Evolutionary conservation across 2,888 invertebrate species (phyloP), one percentile per base, ranked within the genome.

Genomic region (Palloptera scutellata): DNA sequence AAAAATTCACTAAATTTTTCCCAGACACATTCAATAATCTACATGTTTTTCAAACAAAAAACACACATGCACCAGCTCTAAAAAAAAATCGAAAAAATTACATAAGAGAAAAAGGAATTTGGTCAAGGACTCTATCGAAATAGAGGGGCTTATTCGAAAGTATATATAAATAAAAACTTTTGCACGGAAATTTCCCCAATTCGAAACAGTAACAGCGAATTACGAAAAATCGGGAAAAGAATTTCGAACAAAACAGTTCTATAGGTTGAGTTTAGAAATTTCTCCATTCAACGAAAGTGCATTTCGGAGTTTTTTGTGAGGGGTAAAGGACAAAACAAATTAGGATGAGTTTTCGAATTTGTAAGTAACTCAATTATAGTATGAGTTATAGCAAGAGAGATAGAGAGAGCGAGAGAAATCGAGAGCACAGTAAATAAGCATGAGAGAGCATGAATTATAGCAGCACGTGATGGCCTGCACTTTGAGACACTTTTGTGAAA

Each of bases 71-170:
- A n/a, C n/a, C n/a, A n/a, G n/a, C n/a, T n/a, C n/a, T 66, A 69
- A 66, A 53, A 17, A 3, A 11, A 40, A 48, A 61, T 1, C 4
- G 30, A 61, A 61, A 48, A 60, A n/a, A 45, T n/a, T 9, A 9
- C 1, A 59, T 54, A 48, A 12, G 48, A 59, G n/a, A 70, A 64
- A 63, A 67, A 30, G 13, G 15, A 78, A 76, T 70, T 74, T 80
- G 79, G 80, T 81, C 79, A 81, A 82, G 81, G 79, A 78, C 74
- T 74, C 59, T 68, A 60, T 60, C 57, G 58, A 53, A 17, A 78
- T 60, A 55, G 63, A 41, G 54, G 41, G 57, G 60, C 15, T 13
- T 20, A 20, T 68, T 72, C 64, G 66, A 57, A 61, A 54, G 30
- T 42, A 43, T 43, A 17, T 61, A 65, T 60, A 59, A 61, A 30